Percentiles rank a stretch among this genome's conserved stretches.
These are phyloP conservation scores for Rhopalosiphum nymphaeae DNA, from an alignment of 2,888 invertebrate species.

Conservation along the genomic window DNA sequence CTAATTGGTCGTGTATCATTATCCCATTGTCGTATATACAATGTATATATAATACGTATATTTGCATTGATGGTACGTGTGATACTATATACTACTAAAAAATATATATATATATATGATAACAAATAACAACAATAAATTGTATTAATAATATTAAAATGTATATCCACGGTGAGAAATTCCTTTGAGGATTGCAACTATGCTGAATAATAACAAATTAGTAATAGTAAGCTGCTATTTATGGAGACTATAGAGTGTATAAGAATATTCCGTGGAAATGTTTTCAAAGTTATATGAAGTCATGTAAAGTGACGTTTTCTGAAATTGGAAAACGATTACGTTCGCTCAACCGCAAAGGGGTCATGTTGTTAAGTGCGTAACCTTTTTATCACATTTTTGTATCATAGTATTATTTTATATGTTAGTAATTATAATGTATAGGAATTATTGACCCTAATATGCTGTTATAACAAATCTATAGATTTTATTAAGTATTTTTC, in stretches of 20 bases:
- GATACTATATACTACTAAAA: constrained; percentile 51
- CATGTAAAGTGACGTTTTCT: neutral
- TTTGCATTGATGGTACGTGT: constrained; percentile 62
- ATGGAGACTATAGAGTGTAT: too few species aligned
- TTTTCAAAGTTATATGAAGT: neutral
- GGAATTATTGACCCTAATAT: neutral
- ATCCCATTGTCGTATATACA: constrained; percentile 6
- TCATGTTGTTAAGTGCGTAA: neutral
- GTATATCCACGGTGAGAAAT: neutral
- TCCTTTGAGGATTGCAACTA: neutral
- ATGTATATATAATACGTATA: constrained; percentile 63
- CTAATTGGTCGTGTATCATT: neutral
- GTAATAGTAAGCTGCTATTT: neutral
- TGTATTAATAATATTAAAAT: neutral
- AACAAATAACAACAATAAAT: neutral
- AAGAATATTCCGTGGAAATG: neutral
- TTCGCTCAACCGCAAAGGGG: neutral
- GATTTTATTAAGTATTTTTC: neutral
- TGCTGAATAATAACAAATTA: neutral
- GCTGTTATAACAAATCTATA: neutral
- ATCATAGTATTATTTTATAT: neutral
- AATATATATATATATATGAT: neutral
- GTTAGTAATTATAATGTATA: neutral
- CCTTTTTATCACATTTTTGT: neutral
- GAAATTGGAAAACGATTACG: too few species aligned